Evolutionary conservation across 2,888 invertebrate species (phyloP).

Genomic region (Drosophila flavopinicola): DNA sequence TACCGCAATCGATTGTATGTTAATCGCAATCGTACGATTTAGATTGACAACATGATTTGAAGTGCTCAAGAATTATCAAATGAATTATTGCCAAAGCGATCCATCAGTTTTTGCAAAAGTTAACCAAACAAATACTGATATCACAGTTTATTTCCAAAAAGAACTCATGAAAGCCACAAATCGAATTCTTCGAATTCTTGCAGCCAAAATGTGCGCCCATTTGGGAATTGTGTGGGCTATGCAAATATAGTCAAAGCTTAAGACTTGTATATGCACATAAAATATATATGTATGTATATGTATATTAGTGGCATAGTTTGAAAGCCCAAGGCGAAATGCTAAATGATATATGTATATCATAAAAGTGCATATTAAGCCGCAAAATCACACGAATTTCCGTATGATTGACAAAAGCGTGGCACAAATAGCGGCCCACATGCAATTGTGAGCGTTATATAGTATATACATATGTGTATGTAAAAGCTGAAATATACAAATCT

Average conservation of each 20-base stretch:
- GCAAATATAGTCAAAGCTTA: constrained; percentile 3
- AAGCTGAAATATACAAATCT: no score
- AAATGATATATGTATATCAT: not conserved
- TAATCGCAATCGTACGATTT: constrained; percentile 13
- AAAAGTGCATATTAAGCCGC: constrained; percentile 16
- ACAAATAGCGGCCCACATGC: constrained; percentile 42
- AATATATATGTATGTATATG: constrained; percentile 6
- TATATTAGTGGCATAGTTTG: constrained; percentile 10
- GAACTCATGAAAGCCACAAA: not conserved
- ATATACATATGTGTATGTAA: no score
- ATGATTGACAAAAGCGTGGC: constrained; percentile 53
- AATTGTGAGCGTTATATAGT: constrained; percentile 21
- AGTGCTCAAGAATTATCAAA: not conserved
- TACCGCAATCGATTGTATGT: constrained; percentile 56
- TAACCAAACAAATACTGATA: not conserved
- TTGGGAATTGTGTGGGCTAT: constrained; percentile 14
- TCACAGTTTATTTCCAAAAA: no score
- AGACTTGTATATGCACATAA: not conserved
- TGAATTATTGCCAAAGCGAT: not conserved
- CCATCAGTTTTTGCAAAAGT: not conserved
- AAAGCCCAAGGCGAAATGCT: constrained; percentile 33
- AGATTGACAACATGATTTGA: not conserved
- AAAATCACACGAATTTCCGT: constrained; percentile 46
- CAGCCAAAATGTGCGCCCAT: constrained; percentile 1
- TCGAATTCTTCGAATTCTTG: not conserved